phyloP scores from a whole-genome alignment of 1,140 invertebrate genomes.

The Tetranychus urticae region DNA sequence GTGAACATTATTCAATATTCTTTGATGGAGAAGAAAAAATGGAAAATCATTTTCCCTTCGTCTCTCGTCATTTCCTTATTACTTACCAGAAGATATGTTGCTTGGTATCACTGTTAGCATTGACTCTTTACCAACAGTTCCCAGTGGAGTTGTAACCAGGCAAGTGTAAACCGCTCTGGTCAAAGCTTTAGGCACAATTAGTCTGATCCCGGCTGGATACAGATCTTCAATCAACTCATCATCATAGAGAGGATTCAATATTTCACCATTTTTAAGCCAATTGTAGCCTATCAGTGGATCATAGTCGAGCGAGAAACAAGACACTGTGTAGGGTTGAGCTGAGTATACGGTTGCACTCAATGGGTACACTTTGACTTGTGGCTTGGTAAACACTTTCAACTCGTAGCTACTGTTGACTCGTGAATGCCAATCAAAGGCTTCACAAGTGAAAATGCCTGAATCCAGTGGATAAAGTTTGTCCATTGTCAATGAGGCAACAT shows the following conservation, averaged over 20 bases:
- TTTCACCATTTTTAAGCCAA: slow-evolving; percentile 12
- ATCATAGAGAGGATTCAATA: slow-evolving; percentile 10
- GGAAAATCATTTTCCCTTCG: no score
- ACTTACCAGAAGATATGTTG: background rate
- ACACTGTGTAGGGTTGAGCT: background rate
- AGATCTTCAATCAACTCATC: slow-evolving; percentile 13
- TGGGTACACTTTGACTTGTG: slow-evolving; percentile 2
- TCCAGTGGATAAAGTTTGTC: background rate
- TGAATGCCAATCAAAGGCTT: slow-evolving; percentile 9
- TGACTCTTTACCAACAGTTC: slow-evolving; percentile 2
- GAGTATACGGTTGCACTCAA: background rate
- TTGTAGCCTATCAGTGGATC: slow-evolving; percentile 11
- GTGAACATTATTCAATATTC: no score
- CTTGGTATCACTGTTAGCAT: slow-evolving; percentile 10
- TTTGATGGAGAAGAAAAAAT: no score
- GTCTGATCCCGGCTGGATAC: slow-evolving; percentile 11
- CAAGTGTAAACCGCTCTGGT: slow-evolving; percentile 11
- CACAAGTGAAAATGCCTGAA: slow-evolving; percentile 12
- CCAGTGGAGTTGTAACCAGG: slow-evolving; percentile 9
- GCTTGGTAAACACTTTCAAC: slow-evolving; percentile 4
- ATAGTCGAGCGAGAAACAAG: background rate
- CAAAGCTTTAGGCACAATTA: slow-evolving; percentile 6
- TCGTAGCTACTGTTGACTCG: background rate
- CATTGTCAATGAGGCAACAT: background rate
- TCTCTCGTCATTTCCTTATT: background rate